Conservation (phyloP, 2,113 vertebrate genomes). For the Formicarius rufipectus region DNA sequence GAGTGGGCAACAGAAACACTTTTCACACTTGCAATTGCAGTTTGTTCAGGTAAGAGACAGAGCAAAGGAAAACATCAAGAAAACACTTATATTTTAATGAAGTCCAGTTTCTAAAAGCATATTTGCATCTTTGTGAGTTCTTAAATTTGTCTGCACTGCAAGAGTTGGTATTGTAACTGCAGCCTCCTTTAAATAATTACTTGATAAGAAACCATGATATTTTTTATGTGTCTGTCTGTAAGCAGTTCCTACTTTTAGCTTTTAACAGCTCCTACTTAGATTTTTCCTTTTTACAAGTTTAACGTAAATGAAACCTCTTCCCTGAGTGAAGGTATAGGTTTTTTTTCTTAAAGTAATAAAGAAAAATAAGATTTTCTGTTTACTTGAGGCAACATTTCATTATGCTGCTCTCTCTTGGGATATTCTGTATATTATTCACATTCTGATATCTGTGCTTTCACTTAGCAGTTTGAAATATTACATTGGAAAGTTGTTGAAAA, state of each 20-base stretch:
- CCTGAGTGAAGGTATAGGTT: background rate
- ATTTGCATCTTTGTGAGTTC: background rate
- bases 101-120: background rate
- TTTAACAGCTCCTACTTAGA: background rate
- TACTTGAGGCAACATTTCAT: background rate
- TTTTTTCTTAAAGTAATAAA: background rate
- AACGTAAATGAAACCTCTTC: background rate
- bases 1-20: accelerated
- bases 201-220: background rate
- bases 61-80: background rate
- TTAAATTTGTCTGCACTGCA: background rate
- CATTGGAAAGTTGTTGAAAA: background rate
- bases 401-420: background rate
- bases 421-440: background rate
- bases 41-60: background rate
- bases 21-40: background rate
- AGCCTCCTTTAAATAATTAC: background rate
- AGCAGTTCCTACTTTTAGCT: background rate
- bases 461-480: background rate
- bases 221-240: background rate
- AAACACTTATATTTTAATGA: background rate
- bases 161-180: background rate
- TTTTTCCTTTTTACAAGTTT: background rate
- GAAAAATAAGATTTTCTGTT: background rate
- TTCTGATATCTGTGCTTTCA: background rate